A percentile compares a stretch with the other conserved stretches of the same genome.
Conservation (phyloP, 2,113 vertebrate genomes). For the Leucopsar rothschildi region DNA sequence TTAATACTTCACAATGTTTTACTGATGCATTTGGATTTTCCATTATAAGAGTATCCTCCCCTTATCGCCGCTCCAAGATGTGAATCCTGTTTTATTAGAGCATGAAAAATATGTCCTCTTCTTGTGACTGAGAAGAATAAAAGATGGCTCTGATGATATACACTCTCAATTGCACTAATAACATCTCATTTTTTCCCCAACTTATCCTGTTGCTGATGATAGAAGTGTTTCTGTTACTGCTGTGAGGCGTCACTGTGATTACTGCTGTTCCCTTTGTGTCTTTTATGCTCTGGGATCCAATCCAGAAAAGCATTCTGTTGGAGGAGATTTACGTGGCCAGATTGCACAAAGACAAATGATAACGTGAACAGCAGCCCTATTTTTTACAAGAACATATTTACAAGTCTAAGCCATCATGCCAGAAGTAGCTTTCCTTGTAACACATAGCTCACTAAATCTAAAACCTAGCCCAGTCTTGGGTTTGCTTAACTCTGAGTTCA, state of each 20-base stretch:
- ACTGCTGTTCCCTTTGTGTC: conserved; percentile 35
- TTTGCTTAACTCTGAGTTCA: not conserved
- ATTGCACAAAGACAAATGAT: conserved; percentile 34
- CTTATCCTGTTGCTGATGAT: conserved; percentile 14
- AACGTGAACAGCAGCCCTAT: not conserved
- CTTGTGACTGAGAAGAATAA: not conserved
- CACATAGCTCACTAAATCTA: not conserved
- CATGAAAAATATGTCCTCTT: not conserved
- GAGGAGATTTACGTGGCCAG: conserved; percentile 48
- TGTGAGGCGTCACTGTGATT: conserved; percentile 11
- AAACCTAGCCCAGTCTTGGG: not conserved
- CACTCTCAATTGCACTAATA: conserved; percentile 27
- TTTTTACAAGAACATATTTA: conserved; percentile 30
- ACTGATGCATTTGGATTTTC: not conserved
- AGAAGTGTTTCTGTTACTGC: conserved; percentile 33
- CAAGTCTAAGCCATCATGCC: not conserved
- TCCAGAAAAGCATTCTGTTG: conserved; percentile 46
- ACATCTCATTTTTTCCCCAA: not conserved
- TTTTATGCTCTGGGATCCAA: conserved; percentile 59
- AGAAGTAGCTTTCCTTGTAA: not conserved
- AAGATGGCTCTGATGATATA: not conserved
- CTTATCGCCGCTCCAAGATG: not conserved
- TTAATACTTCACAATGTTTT: conserved; percentile 22
- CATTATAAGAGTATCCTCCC: not conserved
- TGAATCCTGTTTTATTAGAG: not conserved